Evolutionary conservation across 2,888 invertebrate species (phyloP).

Genomic region (Podotricha telesiphe): DNA sequence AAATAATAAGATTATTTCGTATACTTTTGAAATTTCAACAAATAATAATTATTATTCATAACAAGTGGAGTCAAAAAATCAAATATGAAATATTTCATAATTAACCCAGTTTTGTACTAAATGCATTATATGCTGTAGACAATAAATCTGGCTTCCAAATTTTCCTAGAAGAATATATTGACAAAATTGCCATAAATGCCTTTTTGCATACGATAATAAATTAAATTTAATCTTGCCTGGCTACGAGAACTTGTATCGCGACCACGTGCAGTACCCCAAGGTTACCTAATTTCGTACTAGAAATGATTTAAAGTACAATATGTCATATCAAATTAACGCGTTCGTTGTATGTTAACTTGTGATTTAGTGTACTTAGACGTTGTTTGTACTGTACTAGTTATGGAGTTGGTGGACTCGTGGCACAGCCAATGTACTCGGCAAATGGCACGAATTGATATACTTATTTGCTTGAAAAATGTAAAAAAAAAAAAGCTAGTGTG

Average conservation of each 20-base stretch:
- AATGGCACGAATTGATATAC: neutral
- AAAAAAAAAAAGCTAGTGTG: neutral
- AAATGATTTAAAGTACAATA: conserved; percentile 57
- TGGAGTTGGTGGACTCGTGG: conserved; percentile 3
- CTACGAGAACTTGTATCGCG: neutral
- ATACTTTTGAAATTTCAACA: no score
- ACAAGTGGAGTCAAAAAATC: no score
- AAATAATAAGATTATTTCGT: no score
- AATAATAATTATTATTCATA: no score
- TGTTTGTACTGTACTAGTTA: conserved; percentile 46
- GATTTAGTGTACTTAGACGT: conserved; percentile 64
- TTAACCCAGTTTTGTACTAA: no score
- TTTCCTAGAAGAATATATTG: no score
- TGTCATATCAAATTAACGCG: conserved; percentile 58
- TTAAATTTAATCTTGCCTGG: neutral
- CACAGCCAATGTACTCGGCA: neutral
- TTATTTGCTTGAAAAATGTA: neutral
- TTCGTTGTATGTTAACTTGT: conserved; percentile 49
- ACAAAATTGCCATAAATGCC: no score
- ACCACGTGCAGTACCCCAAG: neutral
- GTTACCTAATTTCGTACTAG: conserved; percentile 21
- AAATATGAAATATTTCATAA: no score
- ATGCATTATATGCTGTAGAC: no score
- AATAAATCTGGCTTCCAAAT: no score
- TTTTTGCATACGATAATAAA: no score